These are phyloP conservation scores for Coreoperca whiteheadi DNA, from an alignment of 2,113 vertebrate genomes.

Conservation along the genomic window DNA sequence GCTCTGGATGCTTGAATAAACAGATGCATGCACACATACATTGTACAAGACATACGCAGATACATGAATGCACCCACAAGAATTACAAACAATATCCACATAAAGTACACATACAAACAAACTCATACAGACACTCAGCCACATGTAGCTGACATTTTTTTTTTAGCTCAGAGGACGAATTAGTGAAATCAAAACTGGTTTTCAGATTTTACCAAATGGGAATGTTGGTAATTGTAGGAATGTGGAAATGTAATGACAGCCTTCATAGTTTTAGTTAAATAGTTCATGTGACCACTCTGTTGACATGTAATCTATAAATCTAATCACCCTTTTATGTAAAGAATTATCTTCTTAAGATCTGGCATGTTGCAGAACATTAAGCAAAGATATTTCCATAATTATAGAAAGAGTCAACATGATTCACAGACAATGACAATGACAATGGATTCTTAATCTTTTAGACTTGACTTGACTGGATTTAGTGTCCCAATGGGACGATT, in stretches of 20 bases:
- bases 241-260: slow-evolving; percentile 20
- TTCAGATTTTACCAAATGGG: slow-evolving; percentile 56
- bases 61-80: slow-evolving; percentile 20
- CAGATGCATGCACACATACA: slow-evolving; percentile 32
- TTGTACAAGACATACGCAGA: slow-evolving; percentile 12
- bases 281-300: slow-evolving; percentile 6
- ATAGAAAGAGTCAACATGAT: slow-evolving; percentile 30
- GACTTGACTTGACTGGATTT: background rate
- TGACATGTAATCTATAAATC: slow-evolving; percentile 18
- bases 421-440: slow-evolving; percentile 29
- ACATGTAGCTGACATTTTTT: slow-evolving; percentile 47
- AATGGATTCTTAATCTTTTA: background rate
- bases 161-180: slow-evolving; percentile 43
- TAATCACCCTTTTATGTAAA: background rate
- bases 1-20: slow-evolving; percentile 54
- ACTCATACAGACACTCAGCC: slow-evolving; percentile 41
- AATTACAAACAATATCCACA: slow-evolving; percentile 16
- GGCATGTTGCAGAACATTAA: slow-evolving; percentile 15
- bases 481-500: background rate
- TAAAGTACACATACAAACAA: slow-evolving; percentile 13
- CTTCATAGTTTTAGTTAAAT: slow-evolving; percentile 37
- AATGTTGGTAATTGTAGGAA: slow-evolving; percentile 52
- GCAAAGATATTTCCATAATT: background rate
- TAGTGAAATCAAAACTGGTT: slow-evolving; percentile 68
- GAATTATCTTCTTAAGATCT: slow-evolving; percentile 19